phyloP scores from a whole-genome alignment of 2,797 vertebrate genomes.

The Etheostoma perlongum region DNA sequence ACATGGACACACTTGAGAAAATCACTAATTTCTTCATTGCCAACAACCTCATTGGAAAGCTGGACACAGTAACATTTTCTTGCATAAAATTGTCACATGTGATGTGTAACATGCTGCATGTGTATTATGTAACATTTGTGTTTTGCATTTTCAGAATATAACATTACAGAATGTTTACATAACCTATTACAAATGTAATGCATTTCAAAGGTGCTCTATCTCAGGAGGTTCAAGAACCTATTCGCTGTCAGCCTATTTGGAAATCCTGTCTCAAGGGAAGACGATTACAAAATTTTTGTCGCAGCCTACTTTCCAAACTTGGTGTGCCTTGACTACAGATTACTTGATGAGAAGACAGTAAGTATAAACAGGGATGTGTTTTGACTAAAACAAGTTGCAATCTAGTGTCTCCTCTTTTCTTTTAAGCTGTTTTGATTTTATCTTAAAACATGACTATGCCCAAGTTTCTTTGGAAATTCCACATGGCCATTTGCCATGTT shows the following conservation, averaged over 20 bases:
- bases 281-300: constrained; percentile 84
- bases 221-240: constrained; percentile 87
- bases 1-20: constrained; percentile 87
- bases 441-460: neutral
- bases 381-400: constrained; percentile 10
- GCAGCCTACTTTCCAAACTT: constrained; percentile 88
- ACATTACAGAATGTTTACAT: neutral
- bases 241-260: constrained; percentile 85
- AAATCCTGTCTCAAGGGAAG: constrained; percentile 85
- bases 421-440: neutral
- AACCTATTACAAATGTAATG: constrained; percentile 4
- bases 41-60: constrained; percentile 85
- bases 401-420: neutral
- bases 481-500: neutral
- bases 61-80: constrained; percentile 85
- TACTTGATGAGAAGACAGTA: constrained; percentile 84
- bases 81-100: constrained; percentile 4
- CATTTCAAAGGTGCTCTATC: constrained; percentile 86
- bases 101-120: neutral
- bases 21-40: constrained; percentile 89
- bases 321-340: constrained; percentile 88
- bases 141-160: neutral
- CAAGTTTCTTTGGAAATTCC: neutral
- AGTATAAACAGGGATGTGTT: constrained; percentile 58
- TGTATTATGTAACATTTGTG: neutral